These are phyloP conservation scores for Notothenia coriiceps DNA, from an alignment of 2,113 vertebrate genomes.

Conservation along the genomic window DNA sequence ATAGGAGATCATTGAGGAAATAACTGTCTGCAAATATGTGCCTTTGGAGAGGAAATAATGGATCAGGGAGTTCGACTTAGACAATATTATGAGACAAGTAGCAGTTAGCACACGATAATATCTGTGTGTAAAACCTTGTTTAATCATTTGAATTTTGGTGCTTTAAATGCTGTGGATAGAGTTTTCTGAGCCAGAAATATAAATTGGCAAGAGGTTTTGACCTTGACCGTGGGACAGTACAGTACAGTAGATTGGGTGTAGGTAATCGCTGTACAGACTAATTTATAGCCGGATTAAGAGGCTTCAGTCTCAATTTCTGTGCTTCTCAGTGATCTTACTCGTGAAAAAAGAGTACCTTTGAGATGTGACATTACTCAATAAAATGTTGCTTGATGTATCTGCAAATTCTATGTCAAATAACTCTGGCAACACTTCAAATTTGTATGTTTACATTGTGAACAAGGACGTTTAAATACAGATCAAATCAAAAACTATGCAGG, in stretches of 20 bases:
- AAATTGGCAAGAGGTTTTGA: slow-evolving; percentile 8
- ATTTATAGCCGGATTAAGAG: slow-evolving; percentile 4
- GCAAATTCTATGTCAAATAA: slow-evolving; percentile 1
- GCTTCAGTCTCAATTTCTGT: background rate
- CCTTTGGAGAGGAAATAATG: slow-evolving; percentile 61
- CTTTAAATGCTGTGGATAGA: background rate
- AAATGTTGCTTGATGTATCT: background rate
- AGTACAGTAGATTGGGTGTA: background rate
- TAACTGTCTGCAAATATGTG: slow-evolving; percentile 67
- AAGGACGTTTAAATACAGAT: background rate
- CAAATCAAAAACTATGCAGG: background rate
- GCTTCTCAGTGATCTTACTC: slow-evolving; percentile 3
- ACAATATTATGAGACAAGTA: slow-evolving; percentile 35
- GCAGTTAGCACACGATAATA: slow-evolving; percentile 21
- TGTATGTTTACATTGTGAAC: background rate
- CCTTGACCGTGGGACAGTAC: slow-evolving; percentile 2
- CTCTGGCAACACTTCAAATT: background rate
- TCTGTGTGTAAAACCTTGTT: slow-evolving; percentile 19
- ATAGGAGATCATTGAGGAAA: slow-evolving; percentile 68
- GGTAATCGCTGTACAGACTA: background rate
- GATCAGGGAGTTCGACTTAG: slow-evolving; percentile 50
- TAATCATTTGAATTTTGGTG: slow-evolving; percentile 2
- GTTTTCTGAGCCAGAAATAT: background rate
- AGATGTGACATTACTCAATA: background rate
- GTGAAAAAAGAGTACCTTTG: background rate